Percentiles rank a stretch among this genome's conserved stretches.
These are phyloP conservation scores for Lobophora halterata DNA, from an alignment of 2,888 invertebrate species.

Conservation along the genomic window DNA sequence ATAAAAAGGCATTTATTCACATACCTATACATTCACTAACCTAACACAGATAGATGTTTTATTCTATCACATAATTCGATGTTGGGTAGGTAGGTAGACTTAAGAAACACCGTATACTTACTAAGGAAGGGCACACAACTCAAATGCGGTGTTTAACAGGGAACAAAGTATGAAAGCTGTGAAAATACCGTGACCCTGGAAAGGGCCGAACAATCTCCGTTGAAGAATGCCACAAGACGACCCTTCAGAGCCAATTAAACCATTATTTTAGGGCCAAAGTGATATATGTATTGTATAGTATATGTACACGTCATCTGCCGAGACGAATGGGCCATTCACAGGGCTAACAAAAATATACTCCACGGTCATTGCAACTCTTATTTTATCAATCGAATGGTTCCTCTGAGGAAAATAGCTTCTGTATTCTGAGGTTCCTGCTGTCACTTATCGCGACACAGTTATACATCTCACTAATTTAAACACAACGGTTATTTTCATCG, in stretches of 20 bases:
- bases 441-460: constrained; percentile 6
- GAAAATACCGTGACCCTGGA: constrained; percentile 52
- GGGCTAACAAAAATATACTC: constrained; percentile 27
- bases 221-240: constrained; percentile 14
- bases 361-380: constrained; percentile 30
- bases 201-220: constrained; percentile 34
- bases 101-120: too few relatives aligned
- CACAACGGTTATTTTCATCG: constrained; percentile 16
- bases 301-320: constrained; percentile 18
- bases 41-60: too few relatives aligned
- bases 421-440: constrained; percentile 1
- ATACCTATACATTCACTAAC: too few relatives aligned
- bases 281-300: too few relatives aligned
- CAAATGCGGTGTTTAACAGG: not conserved
- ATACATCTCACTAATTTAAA: constrained; percentile 22
- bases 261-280: constrained; percentile 9
- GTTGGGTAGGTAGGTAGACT: too few relatives aligned
- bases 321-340: constrained; percentile 26
- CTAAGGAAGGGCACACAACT: too few relatives aligned
- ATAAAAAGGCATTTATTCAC: too few relatives aligned
- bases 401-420: constrained; percentile 8
- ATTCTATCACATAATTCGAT: too few relatives aligned
- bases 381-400: constrained; percentile 29
- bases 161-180: constrained; percentile 22
- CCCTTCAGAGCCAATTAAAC: constrained; percentile 25